Conservation (phyloP, 2,888 invertebrate genomes). For the Molanna angustata region DNA sequence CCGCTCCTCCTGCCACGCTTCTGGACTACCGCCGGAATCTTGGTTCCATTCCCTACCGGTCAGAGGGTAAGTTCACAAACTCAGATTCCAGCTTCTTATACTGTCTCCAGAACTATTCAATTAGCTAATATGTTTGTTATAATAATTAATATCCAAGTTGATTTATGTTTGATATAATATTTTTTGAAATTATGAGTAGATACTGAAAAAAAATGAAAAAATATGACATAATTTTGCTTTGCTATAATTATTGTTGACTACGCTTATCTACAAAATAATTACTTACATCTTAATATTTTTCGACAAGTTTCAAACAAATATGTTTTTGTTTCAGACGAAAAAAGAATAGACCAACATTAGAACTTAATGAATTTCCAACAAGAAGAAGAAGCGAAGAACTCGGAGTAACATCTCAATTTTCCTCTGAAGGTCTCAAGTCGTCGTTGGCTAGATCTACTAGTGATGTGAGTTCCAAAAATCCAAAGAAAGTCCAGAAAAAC, state of each 20-base stretch:
- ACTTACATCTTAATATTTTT: too few relatives aligned
- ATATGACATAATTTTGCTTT: too few relatives aligned
- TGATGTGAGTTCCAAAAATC: slow-evolving; percentile 51
- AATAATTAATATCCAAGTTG: too few relatives aligned
- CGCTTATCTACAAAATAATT: too few relatives aligned
- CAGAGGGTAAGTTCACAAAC: slow-evolving; percentile 38
- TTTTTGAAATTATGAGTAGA: too few relatives aligned
- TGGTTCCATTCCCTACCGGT: slow-evolving; percentile 69
- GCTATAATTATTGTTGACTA: too few relatives aligned
- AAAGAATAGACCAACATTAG: slow-evolving; percentile 13
- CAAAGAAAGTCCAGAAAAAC: slow-evolving; percentile 53
- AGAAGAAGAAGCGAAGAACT: slow-evolving; percentile 58
- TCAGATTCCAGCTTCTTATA: not conserved
- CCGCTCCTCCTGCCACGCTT: slow-evolving; percentile 62
- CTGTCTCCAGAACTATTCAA: too few relatives aligned
- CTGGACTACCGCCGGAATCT: slow-evolving; percentile 55
- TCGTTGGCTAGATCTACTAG: slow-evolving; percentile 50
- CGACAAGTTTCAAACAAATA: not conserved
- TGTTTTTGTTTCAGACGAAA: slow-evolving; percentile 12
- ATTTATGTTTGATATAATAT: too few relatives aligned
- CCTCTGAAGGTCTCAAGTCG: slow-evolving; percentile 35
- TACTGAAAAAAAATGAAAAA: too few relatives aligned
- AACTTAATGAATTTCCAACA: slow-evolving; percentile 34
- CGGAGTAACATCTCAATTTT: slow-evolving; percentile 34
- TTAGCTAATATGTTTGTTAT: too few relatives aligned